Evolutionary conservation across 2,888 invertebrate genomes (phyloP).

Genomic region (Mythimna lalbum): DNA sequence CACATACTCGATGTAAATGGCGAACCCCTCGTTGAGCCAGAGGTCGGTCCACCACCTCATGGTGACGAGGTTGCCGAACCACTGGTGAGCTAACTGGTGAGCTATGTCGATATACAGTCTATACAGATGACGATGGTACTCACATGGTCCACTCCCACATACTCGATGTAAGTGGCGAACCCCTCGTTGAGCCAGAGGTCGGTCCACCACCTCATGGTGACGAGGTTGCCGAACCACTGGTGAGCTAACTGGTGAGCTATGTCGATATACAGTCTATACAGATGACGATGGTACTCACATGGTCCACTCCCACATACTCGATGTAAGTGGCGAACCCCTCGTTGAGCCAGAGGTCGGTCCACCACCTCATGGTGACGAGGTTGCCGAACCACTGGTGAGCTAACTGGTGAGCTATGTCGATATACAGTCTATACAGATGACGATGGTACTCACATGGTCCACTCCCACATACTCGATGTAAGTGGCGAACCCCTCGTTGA

Average conservation of each 20-base stretch:
- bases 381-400: conserved; percentile 95
- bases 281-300: conserved; percentile 79
- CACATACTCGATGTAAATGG: conserved; percentile 91
- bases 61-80: conserved; percentile 94
- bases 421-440: no score
- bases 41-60: conserved; percentile 93
- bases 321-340: conserved; percentile 94
- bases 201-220: conserved; percentile 93
- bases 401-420: conserved; percentile 92
- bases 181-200: conserved; percentile 94
- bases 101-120: conserved; percentile 89
- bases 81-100: conserved; percentile 94
- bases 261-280: conserved; percentile 79
- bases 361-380: conserved; percentile 93
- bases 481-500: conserved; percentile 94
- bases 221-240: conserved; percentile 94
- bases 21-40: conserved; percentile 95
- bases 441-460: conserved; percentile 88
- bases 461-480: conserved; percentile 90
- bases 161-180: conserved; percentile 92
- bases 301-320: conserved; percentile 89
- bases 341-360: conserved; percentile 93
- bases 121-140: conserved; percentile 43
- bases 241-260: conserved; percentile 93
- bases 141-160: conserved; percentile 89